Base-by-base conservation (phyloP, 2,888 invertebrate genomes). In the Metellina segmentata region DNA sequence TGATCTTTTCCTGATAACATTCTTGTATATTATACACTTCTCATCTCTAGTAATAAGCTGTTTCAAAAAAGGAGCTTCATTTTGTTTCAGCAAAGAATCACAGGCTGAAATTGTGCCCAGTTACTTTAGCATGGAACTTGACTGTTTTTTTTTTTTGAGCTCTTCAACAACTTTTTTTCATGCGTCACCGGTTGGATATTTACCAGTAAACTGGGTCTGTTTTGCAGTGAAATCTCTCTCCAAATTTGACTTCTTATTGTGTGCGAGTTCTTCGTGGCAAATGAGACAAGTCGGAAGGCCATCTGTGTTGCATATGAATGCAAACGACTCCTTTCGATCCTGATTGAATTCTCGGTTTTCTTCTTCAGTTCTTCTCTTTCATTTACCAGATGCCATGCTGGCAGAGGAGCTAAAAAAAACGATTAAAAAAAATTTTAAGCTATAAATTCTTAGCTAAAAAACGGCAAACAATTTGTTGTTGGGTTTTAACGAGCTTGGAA, bases 271-370 rank as follows among this genome's bases (percentile, higher is more conserved):
- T n/a, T n/a, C n/a, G n/a, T n/a, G n/a, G n/a, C n/a, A n/a, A n/a
- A n/a, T n/a, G n/a, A n/a, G n/a, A n/a, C n/a, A n/a, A n/a, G n/a
- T n/a, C n/a, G n/a, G n/a, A n/a, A n/a, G n/a, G n/a, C n/a, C n/a
- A 85, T 75, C 75, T 61, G 34, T 61, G 72, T 87, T 87, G 87
- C 81, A 81, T 74, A 87, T 81, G 81, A 81, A 81, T 19, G 81
- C 87, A 13, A 87, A 79, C 71, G 87, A 81, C 72, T 87, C 81
- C 52, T 48, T 72, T 52, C 87, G 51, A 87, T 87, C 86, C 86
- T 52, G 79, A 77, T 86, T 86, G 86, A 86, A 78, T 78, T 86
- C 86, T 77, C 69, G 6, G 52, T 79, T 49, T 52, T 79, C 79
- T 79, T 79, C 79, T 87, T 71, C 71, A 79, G 71, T n/a, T n/a